These are phyloP conservation scores for Daubentonia madagascariensis DNA, from an alignment of 2,113 vertebrate species.

Conservation along the genomic window DNA sequence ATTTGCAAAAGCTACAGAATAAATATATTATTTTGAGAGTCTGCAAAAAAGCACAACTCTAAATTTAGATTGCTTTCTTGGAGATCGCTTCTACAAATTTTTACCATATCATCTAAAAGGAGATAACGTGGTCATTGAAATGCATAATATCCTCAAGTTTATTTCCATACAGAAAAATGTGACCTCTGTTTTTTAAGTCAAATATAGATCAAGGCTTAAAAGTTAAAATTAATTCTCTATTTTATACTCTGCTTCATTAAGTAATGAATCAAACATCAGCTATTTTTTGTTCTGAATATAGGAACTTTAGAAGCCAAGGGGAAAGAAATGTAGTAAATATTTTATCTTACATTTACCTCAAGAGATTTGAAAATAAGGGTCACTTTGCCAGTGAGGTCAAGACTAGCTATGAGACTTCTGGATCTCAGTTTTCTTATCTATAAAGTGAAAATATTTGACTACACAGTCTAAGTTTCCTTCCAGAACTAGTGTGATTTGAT, in stretches of 20 bases:
- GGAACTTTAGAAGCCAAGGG: background rate
- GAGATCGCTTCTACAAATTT: background rate
- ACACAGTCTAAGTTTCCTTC: background rate
- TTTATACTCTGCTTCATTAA: background rate
- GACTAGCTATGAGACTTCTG: background rate
- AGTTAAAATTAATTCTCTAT: background rate
- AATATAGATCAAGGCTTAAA: background rate
- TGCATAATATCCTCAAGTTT: background rate
- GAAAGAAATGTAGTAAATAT: background rate
- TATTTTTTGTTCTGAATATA: background rate
- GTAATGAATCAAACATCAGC: background rate
- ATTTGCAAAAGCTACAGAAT: background rate
- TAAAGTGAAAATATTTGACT: background rate
- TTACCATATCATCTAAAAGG: background rate
- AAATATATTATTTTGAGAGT: constrained; percentile 22
- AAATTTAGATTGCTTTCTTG: constrained; percentile 7
- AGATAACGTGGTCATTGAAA: background rate
- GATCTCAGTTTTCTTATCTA: background rate
- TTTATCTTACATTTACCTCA: background rate
- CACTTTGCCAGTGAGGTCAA: background rate
- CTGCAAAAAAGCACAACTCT: background rate
- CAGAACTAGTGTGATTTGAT: background rate
- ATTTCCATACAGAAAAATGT: constrained; percentile 12
- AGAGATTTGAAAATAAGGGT: background rate
- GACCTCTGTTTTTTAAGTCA: background rate